Conservation (phyloP, 2,113 vertebrate genomes). For the Phrynosoma blainvillii region DNA sequence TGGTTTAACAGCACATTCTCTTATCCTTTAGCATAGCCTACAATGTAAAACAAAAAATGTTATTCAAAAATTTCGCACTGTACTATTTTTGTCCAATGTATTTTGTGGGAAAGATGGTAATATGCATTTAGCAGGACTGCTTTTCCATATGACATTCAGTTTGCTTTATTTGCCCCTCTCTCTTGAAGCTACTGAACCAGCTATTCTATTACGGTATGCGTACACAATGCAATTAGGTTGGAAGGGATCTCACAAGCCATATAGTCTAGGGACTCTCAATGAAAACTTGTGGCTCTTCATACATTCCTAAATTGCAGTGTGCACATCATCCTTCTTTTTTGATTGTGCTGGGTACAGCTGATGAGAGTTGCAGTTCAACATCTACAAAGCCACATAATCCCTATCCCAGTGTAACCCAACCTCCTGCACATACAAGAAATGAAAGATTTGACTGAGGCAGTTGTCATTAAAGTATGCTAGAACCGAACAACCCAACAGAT, state of each 20-base stretch:
- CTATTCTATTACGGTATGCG: not conserved
- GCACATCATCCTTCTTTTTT: no score
- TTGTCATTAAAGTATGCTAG: not conserved
- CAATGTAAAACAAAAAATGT: not conserved
- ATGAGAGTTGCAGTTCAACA: no score
- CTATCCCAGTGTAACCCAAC: no score
- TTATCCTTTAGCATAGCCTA: not conserved
- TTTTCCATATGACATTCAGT: not conserved
- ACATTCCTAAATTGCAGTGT: no score
- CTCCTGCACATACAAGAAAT: not conserved
- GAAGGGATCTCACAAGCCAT: no score
- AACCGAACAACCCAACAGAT: not conserved
- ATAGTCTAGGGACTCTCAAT: no score
- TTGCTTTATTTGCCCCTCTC: not conserved
- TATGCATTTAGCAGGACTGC: not conserved
- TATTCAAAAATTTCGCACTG: not conserved
- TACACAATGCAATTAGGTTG: not conserved
- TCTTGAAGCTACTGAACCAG: not conserved
- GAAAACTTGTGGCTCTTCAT: no score
- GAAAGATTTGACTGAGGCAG: not conserved
- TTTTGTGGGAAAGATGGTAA: not conserved
- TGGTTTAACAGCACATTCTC: not conserved
- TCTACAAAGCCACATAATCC: no score
- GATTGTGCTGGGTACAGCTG: no score
- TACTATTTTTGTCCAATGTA: not conserved